phyloP scores from a whole-genome alignment of 2,797 vertebrate genomes.

The Pteronotus mesoamericanus region DNA sequence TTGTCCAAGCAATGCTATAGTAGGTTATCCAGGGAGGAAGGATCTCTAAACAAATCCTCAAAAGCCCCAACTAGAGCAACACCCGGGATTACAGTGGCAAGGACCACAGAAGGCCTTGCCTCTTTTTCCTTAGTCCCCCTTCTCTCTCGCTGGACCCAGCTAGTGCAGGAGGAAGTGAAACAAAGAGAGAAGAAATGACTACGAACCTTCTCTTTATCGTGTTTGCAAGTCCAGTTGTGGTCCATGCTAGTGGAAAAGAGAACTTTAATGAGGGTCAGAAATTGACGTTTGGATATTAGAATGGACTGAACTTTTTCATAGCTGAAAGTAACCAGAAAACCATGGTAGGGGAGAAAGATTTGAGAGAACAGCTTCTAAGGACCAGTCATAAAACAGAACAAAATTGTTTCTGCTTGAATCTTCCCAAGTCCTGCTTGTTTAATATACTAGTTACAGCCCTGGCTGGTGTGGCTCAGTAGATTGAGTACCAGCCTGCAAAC shows the following conservation, averaged over 20 bases:
- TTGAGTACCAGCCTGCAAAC: too few species aligned
- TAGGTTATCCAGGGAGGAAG: not conserved
- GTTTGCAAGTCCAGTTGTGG: not conserved
- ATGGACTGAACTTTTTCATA: constrained; percentile 3
- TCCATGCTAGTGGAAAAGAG: not conserved
- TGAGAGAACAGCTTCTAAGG: not conserved
- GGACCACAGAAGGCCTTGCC: not conserved
- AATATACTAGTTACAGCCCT: not conserved
- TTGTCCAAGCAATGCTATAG: not conserved
- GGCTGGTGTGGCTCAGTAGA: too few species aligned
- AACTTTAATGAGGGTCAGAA: constrained; percentile 3
- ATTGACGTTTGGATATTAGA: not conserved
- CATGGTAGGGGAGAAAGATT: not conserved
- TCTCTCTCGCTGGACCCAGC: not conserved
- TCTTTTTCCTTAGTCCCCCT: not conserved
- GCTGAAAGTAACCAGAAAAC: not conserved
- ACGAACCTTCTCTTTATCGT: not conserved
- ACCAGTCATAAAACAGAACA: not conserved
- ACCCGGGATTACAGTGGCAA: not conserved
- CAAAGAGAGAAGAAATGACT: not conserved
- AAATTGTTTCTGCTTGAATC: constrained; percentile 1
- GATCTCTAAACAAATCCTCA: not conserved
- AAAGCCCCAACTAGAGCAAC: not conserved
- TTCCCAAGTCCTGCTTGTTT: not conserved
- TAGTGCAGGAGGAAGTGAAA: not conserved